Conservation (phyloP, 1,140 invertebrate species). For the Drosophila jambulina region DNA sequence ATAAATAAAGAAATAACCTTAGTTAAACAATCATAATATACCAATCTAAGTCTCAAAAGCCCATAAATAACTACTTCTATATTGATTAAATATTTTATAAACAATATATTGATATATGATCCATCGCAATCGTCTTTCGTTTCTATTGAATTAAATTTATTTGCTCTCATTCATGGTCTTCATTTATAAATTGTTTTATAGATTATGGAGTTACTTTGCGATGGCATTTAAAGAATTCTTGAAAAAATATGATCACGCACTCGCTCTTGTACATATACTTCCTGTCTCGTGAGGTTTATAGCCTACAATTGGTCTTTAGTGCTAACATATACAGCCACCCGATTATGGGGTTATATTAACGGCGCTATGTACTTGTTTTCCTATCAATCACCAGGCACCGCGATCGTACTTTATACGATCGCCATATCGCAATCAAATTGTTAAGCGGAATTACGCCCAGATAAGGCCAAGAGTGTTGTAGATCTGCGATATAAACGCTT, state of each 20-base stretch:
- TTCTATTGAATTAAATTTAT: constrained; percentile 26
- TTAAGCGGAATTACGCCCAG: constrained; percentile 59
- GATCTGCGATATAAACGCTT: constrained; percentile 63
- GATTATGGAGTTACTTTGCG: background rate
- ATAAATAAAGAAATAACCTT: background rate
- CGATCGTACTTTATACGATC: constrained; percentile 38
- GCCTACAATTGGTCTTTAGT: background rate
- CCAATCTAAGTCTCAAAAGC: background rate
- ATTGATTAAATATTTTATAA: constrained; percentile 16
- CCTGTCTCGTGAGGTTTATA: constrained; percentile 42
- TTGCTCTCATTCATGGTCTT: constrained; percentile 8
- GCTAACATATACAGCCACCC: constrained; percentile 9
- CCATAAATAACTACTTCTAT: constrained; percentile 18
- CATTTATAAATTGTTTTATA: background rate
- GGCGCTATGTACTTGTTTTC: constrained; percentile 44
- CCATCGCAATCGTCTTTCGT: background rate
- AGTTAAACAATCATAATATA: background rate
- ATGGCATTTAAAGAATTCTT: constrained; percentile 31
- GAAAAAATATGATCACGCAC: background rate
- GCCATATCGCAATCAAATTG: constrained; percentile 57
- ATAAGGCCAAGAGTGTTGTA: constrained; percentile 58
- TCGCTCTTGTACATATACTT: constrained; percentile 20
- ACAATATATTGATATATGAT: constrained; percentile 15
- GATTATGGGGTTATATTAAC: constrained; percentile 37
- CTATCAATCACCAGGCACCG: constrained; percentile 19